A percentile compares a stretch with the other conserved stretches of the same genome.
These are phyloP conservation scores for Urechis unicinctus DNA, from an alignment of 2,888 invertebrate species.

Conservation along the genomic window DNA sequence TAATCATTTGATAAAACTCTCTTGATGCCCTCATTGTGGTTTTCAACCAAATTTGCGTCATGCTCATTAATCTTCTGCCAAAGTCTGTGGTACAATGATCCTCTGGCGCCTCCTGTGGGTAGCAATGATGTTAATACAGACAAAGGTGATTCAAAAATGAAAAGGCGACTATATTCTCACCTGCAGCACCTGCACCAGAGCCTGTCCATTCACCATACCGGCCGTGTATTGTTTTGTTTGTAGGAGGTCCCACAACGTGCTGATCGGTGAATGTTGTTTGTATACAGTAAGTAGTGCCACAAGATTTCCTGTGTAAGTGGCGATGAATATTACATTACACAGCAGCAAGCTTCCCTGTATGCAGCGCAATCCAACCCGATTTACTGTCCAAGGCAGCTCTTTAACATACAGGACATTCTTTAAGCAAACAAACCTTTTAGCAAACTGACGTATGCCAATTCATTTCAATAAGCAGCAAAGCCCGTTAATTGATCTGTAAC, in stretches of 20 bases:
- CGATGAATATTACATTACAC: neutral
- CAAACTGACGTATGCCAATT: too few species aligned
- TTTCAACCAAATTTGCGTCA: neutral
- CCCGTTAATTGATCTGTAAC: too few species aligned
- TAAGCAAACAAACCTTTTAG: too few species aligned
- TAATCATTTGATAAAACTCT: neutral
- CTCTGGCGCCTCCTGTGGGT: too few species aligned
- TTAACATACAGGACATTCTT: too few species aligned
- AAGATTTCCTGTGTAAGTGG: constrained; percentile 1
- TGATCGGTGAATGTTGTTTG: neutral
- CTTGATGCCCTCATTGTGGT: neutral
- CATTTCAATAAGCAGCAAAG: too few species aligned
- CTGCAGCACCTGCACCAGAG: neutral
- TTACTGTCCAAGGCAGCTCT: too few species aligned
- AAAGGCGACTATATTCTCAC: neutral
- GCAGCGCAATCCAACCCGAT: too few species aligned
- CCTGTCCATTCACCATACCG: neutral
- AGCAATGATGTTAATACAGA: too few species aligned
- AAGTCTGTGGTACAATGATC: neutral
- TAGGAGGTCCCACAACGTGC: neutral
- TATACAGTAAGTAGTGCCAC: neutral
- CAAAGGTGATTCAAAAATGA: neutral
- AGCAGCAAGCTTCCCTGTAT: neutral
- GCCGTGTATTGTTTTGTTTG: neutral
- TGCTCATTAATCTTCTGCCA: neutral